phyloP scores from a whole-genome alignment of 2,797 vertebrate genomes.

The Peromyscus attwateri region DNA sequence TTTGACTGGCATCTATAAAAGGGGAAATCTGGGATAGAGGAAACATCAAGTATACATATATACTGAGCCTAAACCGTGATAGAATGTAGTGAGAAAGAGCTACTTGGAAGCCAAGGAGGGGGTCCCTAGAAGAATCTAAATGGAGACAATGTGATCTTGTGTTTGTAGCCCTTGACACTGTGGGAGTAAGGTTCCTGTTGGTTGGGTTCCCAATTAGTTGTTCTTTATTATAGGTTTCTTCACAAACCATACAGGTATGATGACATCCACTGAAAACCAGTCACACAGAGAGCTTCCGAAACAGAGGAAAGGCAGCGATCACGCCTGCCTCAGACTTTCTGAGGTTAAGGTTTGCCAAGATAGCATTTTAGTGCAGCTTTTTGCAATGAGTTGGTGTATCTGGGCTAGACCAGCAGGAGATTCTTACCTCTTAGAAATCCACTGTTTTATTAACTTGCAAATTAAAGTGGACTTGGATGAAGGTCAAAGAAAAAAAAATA shows the following conservation, averaged over 20 bases:
- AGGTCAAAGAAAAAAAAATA: neutral
- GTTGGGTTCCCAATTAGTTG: neutral
- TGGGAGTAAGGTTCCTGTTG: neutral
- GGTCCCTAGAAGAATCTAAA: neutral
- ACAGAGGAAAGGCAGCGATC: neutral
- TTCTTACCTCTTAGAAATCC: neutral
- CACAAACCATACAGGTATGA: neutral
- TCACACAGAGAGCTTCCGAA: neutral
- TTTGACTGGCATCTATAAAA: neutral
- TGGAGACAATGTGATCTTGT: fast-evolving
- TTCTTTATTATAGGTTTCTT: neutral
- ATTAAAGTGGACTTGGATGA: neutral
- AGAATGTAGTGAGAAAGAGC: neutral
- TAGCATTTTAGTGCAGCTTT: neutral
- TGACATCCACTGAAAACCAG: neutral
- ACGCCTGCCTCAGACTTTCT: neutral
- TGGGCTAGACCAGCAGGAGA: neutral
- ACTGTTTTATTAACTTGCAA: neutral
- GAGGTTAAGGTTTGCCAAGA: neutral
- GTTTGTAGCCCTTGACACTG: neutral
- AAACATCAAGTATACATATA: neutral
- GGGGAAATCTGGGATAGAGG: too few relatives aligned
- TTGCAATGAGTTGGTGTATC: neutral
- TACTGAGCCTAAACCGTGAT: neutral
- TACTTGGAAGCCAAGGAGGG: neutral